A percentile compares a stretch with the other conserved stretches of the same genome.
Conservation (phyloP, 2,113 vertebrate genomes). For the Dipodomys stephensi region DNA sequence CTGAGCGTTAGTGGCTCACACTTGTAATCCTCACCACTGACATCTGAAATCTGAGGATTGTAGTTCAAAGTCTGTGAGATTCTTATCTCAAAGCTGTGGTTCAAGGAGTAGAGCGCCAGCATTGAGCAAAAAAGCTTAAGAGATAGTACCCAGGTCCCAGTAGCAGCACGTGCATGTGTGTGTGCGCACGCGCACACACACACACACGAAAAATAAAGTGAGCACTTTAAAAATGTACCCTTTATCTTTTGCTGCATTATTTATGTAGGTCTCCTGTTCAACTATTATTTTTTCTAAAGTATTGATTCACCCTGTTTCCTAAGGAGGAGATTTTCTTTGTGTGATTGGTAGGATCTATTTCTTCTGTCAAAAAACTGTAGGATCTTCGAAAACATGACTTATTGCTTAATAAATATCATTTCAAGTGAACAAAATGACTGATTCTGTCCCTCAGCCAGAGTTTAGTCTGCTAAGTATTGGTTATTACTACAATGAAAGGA, state of each 20-base stretch:
- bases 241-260: background rate
- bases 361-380: background rate
- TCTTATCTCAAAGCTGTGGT: too few relatives aligned
- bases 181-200: too few relatives aligned
- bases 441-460: background rate
- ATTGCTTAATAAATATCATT: background rate
- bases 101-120: too few relatives aligned
- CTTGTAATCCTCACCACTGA: background rate
- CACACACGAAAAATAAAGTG: background rate
- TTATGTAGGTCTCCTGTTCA: background rate
- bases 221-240: background rate
- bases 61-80: too few relatives aligned
- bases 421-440: background rate
- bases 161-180: too few relatives aligned
- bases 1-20: background rate
- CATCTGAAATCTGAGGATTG: too few relatives aligned
- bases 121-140: too few relatives aligned
- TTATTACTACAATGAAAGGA: background rate
- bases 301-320: background rate
- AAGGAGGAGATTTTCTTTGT: background rate
- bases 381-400: background rate
- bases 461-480: background rate
- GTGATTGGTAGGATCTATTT: fast-evolving
- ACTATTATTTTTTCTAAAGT: background rate
- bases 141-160: too few relatives aligned